Base-by-base conservation (phyloP, 1,140 invertebrate genomes). In the Cryptotermes secundus region DNA sequence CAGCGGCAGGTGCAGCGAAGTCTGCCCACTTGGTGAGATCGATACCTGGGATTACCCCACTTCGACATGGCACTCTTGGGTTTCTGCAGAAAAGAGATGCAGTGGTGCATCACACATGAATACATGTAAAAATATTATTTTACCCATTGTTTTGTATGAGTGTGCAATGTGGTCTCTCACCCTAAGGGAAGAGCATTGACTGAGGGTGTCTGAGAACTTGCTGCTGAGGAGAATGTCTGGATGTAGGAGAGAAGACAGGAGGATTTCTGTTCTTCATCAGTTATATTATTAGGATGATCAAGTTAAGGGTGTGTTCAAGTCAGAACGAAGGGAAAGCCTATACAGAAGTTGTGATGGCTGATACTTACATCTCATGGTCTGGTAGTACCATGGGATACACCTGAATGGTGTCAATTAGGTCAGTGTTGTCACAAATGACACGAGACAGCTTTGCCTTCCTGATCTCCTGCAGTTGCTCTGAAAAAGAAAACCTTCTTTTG, bases 391-490 rank as follows among this genome's bases (percentile, higher is more conserved):
- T 97, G 0, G 98, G 97, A 89, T 98, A 97, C 31, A 97, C 92
- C 90, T 99, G 98, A 85, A 99, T 95, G 0, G 96, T 96, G 87
- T 97, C 95, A 81, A 98, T 95, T 49, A 97, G 92, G 89, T 99
- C 97, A 1, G 96, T 97, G 88, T 99, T 99, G 88, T 99, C 97
- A 89, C 98, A 99, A 83, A 99, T 96, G 59, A 99, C 90, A 85
- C 96, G 92, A 0, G 97, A 94, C 0, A 99, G 90, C 86, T 95
- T 94, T 0, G 95, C 90, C 89, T 98, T 98, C 83, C 96, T 93
- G 82, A 99, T 94, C 90, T 99, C 97, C 84, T 93, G 92, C 79
- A 99, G 89, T 92, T 99, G 98, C 88, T 96, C 96, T 87, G 92
- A 14, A 89, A 86, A 87, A 85, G 36, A 82, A 36, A 35, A 42